Base-by-base conservation (phyloP, 1,140 invertebrate genomes). In the Nomia melanderi region DNA sequence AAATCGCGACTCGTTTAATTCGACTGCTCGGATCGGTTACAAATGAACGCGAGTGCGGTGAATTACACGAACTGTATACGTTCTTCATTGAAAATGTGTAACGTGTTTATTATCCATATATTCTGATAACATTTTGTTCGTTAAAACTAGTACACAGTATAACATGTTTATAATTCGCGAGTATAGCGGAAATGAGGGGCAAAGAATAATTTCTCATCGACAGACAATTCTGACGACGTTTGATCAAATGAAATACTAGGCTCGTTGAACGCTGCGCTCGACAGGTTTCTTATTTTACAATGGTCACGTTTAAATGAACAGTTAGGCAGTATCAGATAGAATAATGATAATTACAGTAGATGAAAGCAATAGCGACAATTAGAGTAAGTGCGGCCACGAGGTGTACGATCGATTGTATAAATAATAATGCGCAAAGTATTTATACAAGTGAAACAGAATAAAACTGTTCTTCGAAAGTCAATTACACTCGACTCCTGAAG, bases 91-190 rank as follows among this genome's bases (percentile, higher is more conserved):
- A 56, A 56, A 29, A 56, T 56, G 25, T 56, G 9, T 56, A 56
- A 56, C 14, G 29, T 56, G 25, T 56, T 56, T 56, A 56, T 56
- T 56, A 29, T 23, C 25, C 25, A 56, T 56, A 56, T 56, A 56
- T 56, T 17, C 54, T 29, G 6, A 56, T 12, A 56, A 29, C 6
- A 27, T 56, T 27, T 56, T 53, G 41, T 41, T 56, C 53, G 5
- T 56, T 23, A 29, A 56, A 56, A 56, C 14, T 56, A 17, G 14
- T 17, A 56, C 54, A 27, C 25, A 27, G 54, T 14, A 14, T 29
- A 56, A 56, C 25, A 29, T 27, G 27, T 56, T 25, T 29, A 56
- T n/a, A 56, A 56, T 5, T 25, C 25, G 25, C 17, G 25, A 56
- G 23, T 27, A 27, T 25, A 29, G 29, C 7, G 25, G 1, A 14